A percentile compares a stretch with the other conserved stretches of the same genome.
Evolutionary conservation across 2,888 invertebrate species (phyloP).

Genomic region (Sepioteuthis lessoniana): DNA sequence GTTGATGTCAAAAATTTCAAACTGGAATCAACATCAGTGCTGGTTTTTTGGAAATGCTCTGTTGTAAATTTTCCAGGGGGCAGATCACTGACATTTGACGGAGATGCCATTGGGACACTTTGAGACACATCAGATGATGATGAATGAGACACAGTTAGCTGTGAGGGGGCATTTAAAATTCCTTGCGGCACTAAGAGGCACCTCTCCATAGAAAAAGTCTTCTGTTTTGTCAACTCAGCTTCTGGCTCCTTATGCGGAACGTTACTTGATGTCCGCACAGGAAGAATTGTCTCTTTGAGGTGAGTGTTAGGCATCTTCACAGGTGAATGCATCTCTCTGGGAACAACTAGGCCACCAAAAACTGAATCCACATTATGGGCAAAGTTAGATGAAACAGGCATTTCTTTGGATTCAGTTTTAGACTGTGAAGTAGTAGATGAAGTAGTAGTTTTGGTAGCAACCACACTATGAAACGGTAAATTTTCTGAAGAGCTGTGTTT

Average conservation of each 20-base stretch:
- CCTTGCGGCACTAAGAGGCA: neutral
- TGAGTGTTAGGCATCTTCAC: neutral
- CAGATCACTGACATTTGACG: neutral
- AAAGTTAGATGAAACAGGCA: neutral
- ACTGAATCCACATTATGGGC: neutral
- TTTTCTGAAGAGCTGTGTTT: slow-evolving; percentile 25
- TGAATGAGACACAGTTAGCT: neutral
- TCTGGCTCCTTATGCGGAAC: neutral
- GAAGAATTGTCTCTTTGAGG: slow-evolving; percentile 17
- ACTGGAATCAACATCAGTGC: neutral
- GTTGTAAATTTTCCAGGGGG: neutral
- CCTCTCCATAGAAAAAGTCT: neutral
- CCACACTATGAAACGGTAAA: neutral
- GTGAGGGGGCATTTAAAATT: neutral
- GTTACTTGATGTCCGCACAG: slow-evolving; percentile 34
- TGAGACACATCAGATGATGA: neutral
- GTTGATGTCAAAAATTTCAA: neutral
- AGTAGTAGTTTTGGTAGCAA: neutral
- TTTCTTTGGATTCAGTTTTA: slow-evolving; percentile 37
- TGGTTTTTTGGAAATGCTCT: neutral
- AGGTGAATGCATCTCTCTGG: slow-evolving; percentile 43
- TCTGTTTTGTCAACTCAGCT: slow-evolving; percentile 4
- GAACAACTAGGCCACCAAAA: neutral
- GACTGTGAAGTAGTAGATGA: neutral
- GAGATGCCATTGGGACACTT: neutral